A percentile compares a stretch with the other conserved stretches of the same genome.
Conservation (phyloP, 2,113 vertebrate genomes). For the Trochalopteron elliotii region DNA sequence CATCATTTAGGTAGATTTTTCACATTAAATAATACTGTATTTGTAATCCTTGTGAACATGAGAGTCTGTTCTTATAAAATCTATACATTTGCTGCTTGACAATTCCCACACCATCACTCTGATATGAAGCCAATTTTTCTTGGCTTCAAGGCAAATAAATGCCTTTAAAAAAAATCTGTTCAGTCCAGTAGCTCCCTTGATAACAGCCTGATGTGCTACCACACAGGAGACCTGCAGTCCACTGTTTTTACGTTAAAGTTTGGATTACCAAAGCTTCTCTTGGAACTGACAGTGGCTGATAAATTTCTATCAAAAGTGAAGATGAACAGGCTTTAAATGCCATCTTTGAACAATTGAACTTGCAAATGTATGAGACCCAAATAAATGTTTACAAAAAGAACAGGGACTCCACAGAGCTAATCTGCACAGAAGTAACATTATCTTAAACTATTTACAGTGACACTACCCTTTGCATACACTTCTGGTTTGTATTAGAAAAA, state of each 20-base stretch:
- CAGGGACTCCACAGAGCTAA: neutral
- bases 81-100: neutral
- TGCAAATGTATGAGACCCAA: neutral
- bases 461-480: neutral
- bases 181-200: neutral
- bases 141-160: constrained; percentile 35
- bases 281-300: neutral
- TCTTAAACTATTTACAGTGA: neutral
- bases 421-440: neutral
- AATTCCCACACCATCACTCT: neutral
- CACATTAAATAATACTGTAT: neutral
- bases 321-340: neutral
- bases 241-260: neutral
- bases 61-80: neutral
- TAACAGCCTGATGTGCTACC: neutral
- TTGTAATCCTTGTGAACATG: neutral
- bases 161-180: neutral
- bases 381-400: neutral
- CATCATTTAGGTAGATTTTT: neutral
- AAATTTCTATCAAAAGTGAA: neutral
- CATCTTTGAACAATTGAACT: neutral
- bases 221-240: neutral
- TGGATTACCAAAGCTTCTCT: neutral
- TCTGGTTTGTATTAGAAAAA: neutral
- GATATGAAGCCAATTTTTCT: constrained; percentile 1